A percentile compares a stretch with the other conserved stretches of the same genome.
phyloP scores from a whole-genome alignment of 2,113 vertebrate species.

The Gallinago media region DNA sequence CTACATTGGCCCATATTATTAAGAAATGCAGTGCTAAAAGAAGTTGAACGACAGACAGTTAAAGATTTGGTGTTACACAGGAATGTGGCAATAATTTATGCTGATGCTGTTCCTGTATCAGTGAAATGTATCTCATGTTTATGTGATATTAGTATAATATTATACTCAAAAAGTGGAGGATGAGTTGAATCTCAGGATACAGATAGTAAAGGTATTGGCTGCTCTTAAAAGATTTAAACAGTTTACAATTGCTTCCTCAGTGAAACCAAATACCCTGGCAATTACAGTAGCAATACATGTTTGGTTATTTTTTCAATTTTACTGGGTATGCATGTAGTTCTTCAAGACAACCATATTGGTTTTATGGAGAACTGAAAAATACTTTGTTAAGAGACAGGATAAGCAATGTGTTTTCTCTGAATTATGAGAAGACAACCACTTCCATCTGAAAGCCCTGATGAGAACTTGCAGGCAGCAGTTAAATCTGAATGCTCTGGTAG shows the following conservation, averaged over 20 bases:
- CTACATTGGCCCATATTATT: not conserved
- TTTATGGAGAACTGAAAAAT: not conserved
- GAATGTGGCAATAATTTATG: not conserved
- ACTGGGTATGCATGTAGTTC: not conserved
- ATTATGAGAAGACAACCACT: not conserved
- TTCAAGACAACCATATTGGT: not conserved
- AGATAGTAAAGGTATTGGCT: not conserved
- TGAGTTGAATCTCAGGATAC: not conserved
- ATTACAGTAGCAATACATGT: not conserved
- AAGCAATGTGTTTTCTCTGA: not conserved
- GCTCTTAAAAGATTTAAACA: not conserved
- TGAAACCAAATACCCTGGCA: not conserved
- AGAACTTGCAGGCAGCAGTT: not conserved
- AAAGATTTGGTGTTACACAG: not conserved
- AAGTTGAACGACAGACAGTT: not conserved
- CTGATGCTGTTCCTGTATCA: not conserved
- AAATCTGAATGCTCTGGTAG: not conserved
- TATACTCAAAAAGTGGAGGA: not conserved
- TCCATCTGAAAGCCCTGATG: not conserved
- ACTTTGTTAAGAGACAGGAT: not conserved
- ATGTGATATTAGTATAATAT: not conserved
- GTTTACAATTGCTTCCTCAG: not conserved
- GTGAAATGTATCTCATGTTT: not conserved
- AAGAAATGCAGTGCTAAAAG: not conserved
- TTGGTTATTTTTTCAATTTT: not conserved